Percentiles rank a stretch among this genome's conserved stretches.
These are phyloP conservation scores for Lutjanus erythropterus DNA, from an alignment of 2,113 vertebrate genomes.

Conservation along the genomic window DNA sequence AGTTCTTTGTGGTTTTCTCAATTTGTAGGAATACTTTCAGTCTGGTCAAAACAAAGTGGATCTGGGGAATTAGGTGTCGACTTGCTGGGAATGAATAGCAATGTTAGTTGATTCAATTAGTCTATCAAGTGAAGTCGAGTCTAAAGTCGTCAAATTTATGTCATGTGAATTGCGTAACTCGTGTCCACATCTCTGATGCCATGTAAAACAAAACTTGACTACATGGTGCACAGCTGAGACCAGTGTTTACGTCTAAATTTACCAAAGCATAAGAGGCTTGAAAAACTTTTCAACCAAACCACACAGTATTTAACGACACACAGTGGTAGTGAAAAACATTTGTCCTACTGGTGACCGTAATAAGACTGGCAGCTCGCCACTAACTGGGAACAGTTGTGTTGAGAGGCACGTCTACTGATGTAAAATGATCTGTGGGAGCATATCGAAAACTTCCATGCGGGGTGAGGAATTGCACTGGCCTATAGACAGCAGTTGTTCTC, in stretches of 20 bases:
- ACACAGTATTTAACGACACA: slow-evolving; percentile 48
- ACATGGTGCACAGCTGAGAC: slow-evolving; percentile 3
- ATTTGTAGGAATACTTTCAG: no score
- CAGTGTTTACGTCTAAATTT: slow-evolving; percentile 35
- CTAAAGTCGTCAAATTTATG: no score
- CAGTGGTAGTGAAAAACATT: slow-evolving; percentile 71
- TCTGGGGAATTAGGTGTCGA: no score
- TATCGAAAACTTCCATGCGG: slow-evolving; percentile 75
- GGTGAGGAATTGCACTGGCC: slow-evolving; percentile 74
- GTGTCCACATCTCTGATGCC: no score
- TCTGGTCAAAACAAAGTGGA: no score
- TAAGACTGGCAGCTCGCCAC: slow-evolving; percentile 72
- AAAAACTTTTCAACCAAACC: slow-evolving; percentile 55
- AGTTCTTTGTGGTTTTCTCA: no score
- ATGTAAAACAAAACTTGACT: not conserved
- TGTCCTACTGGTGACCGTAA: slow-evolving; percentile 65
- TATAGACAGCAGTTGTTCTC: slow-evolving; percentile 82
- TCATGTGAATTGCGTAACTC: no score
- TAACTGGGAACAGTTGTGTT: slow-evolving; percentile 81
- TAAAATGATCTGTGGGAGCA: slow-evolving; percentile 80
- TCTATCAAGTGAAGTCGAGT: no score
- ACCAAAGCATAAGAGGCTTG: slow-evolving; percentile 15
- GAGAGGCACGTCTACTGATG: slow-evolving; percentile 72
- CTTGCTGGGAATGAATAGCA: no score
- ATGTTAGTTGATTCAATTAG: no score